Percentiles rank a stretch among this genome's conserved stretches.
phyloP scores from a whole-genome alignment of 2,888 invertebrate species.

The Sminthurinus aureus region DNA sequence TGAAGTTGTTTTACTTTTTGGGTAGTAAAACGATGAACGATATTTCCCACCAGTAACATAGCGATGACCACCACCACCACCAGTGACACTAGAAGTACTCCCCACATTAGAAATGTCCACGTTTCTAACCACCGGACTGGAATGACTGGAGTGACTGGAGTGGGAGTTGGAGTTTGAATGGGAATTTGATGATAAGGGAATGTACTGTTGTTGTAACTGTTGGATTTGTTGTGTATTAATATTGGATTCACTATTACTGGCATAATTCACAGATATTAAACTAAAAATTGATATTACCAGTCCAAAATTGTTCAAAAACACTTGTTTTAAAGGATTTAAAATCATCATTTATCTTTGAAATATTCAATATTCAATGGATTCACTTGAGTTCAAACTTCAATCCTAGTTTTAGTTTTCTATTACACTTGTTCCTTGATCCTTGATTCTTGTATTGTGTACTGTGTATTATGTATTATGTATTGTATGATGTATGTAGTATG shows the following conservation, averaged over 20 bases:
- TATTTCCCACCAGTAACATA: constrained; percentile 36
- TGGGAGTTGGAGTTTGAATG: neutral
- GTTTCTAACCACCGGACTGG: no score
- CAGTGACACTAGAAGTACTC: constrained; percentile 25
- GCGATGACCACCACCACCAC: constrained; percentile 16
- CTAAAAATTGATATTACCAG: no score
- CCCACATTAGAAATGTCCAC: neutral
- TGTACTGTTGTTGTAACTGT: neutral
- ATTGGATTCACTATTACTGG: constrained; percentile 26
- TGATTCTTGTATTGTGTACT: no score
- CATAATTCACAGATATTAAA: no score
- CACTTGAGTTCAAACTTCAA: neutral
- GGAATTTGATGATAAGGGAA: no score
- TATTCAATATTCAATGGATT: neutral
- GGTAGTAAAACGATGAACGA: constrained; percentile 38
- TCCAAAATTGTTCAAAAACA: no score
- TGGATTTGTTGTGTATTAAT: constrained; percentile 19
- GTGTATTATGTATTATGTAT: no score
- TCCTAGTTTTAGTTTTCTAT: no score
- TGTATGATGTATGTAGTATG: no score
- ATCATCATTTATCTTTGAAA: no score
- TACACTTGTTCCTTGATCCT: no score
- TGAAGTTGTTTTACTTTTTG: neutral
- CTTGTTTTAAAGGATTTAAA: no score
- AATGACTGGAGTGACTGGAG: neutral